These are phyloP conservation scores for Aphidius gifuensis DNA, from an alignment of 1,140 invertebrate genomes.

Conservation along the genomic window DNA sequence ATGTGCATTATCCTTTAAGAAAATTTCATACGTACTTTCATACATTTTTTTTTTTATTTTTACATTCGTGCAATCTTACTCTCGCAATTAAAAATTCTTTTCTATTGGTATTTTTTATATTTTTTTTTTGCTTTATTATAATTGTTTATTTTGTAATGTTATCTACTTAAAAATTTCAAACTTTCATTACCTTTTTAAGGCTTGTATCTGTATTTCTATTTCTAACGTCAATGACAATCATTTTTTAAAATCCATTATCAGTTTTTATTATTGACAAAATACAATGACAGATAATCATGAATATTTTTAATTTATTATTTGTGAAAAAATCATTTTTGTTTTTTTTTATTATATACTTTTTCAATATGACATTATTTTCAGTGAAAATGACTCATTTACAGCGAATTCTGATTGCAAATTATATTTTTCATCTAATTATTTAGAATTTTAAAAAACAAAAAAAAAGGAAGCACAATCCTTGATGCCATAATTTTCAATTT, in stretches of 20 bases:
- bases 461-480: slow-evolving; percentile 25
- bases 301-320: background rate
- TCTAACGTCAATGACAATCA: background rate
- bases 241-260: background rate
- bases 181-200: background rate
- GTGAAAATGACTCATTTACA: slow-evolving; percentile 11
- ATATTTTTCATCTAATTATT: slow-evolving; percentile 10
- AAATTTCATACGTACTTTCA: slow-evolving; percentile 3
- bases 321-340: background rate
- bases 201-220: background rate
- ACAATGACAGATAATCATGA: no score
- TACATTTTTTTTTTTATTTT: slow-evolving; percentile 1
- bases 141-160: background rate
- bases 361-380: background rate
- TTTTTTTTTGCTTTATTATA: background rate
- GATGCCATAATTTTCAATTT: slow-evolving; percentile 13
- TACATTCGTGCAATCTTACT: slow-evolving; percentile 6
- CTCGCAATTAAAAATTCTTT: background rate
- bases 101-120: background rate
- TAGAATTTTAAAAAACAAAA: slow-evolving; percentile 9
- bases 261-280: no score
- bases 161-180: background rate
- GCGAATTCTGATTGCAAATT: slow-evolving; percentile 22
- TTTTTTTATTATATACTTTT: background rate
- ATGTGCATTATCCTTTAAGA: background rate